A percentile compares a stretch with the other conserved stretches of the same genome.
Conservation (phyloP, 2,113 vertebrate genomes). For the Lamprologus speciosus region DNA sequence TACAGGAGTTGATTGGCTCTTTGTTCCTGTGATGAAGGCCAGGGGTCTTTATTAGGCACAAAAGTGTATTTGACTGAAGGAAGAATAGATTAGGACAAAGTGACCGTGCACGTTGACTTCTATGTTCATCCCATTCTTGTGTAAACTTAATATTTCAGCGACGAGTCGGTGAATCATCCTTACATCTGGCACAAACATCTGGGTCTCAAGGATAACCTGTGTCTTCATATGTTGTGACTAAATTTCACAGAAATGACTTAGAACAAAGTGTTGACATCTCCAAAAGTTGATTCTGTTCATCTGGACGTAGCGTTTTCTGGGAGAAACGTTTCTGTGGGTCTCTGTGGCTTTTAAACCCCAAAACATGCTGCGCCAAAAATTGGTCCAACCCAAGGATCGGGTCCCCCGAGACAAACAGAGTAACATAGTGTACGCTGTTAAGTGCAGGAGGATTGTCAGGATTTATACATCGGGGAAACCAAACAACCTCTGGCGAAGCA, state of each 20-base stretch:
- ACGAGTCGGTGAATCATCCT: not conserved
- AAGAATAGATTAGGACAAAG: not conserved
- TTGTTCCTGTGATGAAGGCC: not conserved
- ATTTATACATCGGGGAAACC: too few relatives aligned
- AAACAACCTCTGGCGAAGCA: too few relatives aligned
- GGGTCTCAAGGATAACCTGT: not conserved
- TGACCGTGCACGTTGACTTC: not conserved
- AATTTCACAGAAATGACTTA: not conserved
- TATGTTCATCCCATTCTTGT: not conserved
- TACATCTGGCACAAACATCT: not conserved
- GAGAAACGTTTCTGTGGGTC: too few relatives aligned
- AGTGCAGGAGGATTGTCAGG: too few relatives aligned
- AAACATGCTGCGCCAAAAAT: too few relatives aligned
- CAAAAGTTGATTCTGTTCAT: too few relatives aligned
- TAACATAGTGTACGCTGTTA: too few relatives aligned
- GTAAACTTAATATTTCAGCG: rapidly evolving
- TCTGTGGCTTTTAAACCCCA: too few relatives aligned
- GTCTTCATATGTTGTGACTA: not conserved
- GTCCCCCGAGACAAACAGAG: too few relatives aligned
- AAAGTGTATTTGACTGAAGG: not conserved
- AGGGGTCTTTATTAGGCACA: not conserved
- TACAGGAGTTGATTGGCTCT: not conserved
- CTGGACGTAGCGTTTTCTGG: too few relatives aligned
- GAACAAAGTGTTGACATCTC: not conserved
- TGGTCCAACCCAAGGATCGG: too few relatives aligned